Evolutionary conservation across 2,888 invertebrate species (phyloP).

Genomic region (Lasius platythorax): DNA sequence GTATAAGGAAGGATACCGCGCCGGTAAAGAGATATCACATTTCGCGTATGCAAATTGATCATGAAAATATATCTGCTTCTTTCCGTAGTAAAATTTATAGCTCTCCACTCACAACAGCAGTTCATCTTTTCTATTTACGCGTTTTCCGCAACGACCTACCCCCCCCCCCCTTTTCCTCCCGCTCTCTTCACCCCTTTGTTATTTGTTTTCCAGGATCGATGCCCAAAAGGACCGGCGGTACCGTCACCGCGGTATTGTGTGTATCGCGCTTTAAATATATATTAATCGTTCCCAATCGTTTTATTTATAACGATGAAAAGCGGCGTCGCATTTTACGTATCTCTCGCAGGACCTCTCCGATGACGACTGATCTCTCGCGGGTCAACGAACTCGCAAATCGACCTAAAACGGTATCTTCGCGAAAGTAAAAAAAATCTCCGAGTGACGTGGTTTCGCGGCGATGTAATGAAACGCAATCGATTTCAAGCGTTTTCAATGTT

Average conservation of each 20-base stretch:
- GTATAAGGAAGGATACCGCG: conserved; percentile 13
- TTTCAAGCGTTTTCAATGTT: conserved; percentile 54
- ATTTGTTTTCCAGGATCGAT: conserved; percentile 52
- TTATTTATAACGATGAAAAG: conserved; percentile 56
- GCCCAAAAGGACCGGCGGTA: conserved; percentile 40
- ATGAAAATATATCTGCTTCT: conserved; percentile 36
- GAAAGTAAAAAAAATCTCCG: conserved; percentile 53
- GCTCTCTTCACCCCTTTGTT: neutral
- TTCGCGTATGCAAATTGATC: conserved; percentile 22
- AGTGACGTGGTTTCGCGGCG: conserved; percentile 49
- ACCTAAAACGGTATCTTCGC: conserved; percentile 52
- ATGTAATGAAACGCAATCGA: conserved; percentile 56
- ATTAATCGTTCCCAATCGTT: conserved; percentile 55
- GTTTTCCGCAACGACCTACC: conserved; percentile 25
- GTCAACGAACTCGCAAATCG: conserved; percentile 44
- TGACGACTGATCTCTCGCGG: conserved; percentile 45
- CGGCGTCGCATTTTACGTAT: conserved; percentile 48
- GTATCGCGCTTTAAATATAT: conserved; percentile 46
- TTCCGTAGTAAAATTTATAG: conserved; percentile 32
- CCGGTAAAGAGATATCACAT: neutral
- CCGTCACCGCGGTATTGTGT: conserved; percentile 21
- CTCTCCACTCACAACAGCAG: conserved; percentile 22
- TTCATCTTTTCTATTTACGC: conserved; percentile 49
- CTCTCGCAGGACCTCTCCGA: conserved; percentile 52
- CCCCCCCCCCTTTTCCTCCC: neutral